phyloP scores from a whole-genome alignment of 2,888 invertebrate species.

The Philaethria dido region DNA sequence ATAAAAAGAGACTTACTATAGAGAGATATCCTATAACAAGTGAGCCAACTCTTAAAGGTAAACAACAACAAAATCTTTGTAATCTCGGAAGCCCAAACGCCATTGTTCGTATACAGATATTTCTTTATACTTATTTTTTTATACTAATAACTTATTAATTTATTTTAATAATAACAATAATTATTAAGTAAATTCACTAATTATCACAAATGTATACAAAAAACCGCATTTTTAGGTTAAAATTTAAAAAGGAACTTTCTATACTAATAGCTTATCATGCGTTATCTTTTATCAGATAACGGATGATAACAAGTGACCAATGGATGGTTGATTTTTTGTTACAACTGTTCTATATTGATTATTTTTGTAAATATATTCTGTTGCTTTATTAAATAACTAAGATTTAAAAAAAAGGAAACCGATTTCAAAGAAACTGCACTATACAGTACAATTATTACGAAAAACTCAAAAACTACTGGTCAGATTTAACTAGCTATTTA shows the following conservation, averaged over 20 bases:
- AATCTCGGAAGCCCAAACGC: constrained; percentile 57
- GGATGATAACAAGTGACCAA: constrained; percentile 29
- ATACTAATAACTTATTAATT: no score
- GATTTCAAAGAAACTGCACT: no score
- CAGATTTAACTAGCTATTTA: no score
- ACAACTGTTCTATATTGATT: not conserved
- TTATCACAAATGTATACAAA: not conserved
- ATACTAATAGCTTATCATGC: constrained; percentile 5
- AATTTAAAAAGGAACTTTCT: constrained; percentile 15
- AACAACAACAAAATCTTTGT: constrained; percentile 65
- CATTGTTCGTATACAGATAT: constrained; percentile 43
- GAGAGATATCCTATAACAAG: constrained; percentile 72
- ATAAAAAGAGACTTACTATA: constrained; percentile 58
- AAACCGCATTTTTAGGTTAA: constrained; percentile 24
- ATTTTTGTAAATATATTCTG: not conserved
- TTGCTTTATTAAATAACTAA: not conserved
- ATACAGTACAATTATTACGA: no score
- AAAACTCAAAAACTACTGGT: no score
- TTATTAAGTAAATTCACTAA: not conserved
- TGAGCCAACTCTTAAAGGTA: constrained; percentile 62
- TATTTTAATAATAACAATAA: no score
- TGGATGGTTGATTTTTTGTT: not conserved
- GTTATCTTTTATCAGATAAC: constrained; percentile 40
- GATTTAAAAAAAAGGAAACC: no score
- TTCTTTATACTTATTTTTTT: no score